Evolutionary conservation across 2,797 vertebrate genomes (phyloP), one percentile per base, ranked within the genome.

Genomic region (Thalassophryne amazonica): DNA sequence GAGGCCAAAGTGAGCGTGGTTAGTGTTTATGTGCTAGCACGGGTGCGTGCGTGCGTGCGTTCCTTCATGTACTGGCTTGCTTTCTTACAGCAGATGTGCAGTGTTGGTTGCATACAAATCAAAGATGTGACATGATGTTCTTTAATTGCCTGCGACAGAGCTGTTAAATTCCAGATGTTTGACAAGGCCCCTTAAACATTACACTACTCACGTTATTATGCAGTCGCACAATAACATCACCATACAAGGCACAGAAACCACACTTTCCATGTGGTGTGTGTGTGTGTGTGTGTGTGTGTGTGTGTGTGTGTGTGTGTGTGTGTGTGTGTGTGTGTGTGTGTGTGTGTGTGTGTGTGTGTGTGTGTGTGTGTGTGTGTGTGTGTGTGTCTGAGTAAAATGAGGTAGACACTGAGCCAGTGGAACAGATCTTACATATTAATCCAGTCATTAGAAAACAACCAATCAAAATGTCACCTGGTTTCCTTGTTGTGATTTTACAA

Each of bases 81-180:
- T 80, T 80, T 84, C 86, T 86, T 73, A 80, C 79, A 47, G 60
- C 92, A 93, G 86, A 84, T 81, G 80, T 54, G 75, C 23, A 45
- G 86, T 74, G 86, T 90, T 78, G 90, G 76, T 78, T 88, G 85
- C 85, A 91, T 92, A 94, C 94, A 95, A 94, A 97, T 96, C 93
- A 95, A 95, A 95, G 89, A 90, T 86, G 90, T 90, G 90, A 93
- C 93, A 92, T 94, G 93, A 94, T 93, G 86, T 87, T 86, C 81
- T 91, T 91, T 96, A 97, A 97, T 95, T 94, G 94, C 91, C 88
- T 94, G 92, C 93, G 93, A 95, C 89, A 88, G 92, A 94, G 94
- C 93, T 93, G 89, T 97, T 96, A 94, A 95, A 94, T 85, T 90
- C 95, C 94, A 98, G 95, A 95, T 98, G 94, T 93, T 95, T 93